Base-by-base conservation (phyloP, 2,797 vertebrate genomes). In the Labroides dimidiatus region DNA sequence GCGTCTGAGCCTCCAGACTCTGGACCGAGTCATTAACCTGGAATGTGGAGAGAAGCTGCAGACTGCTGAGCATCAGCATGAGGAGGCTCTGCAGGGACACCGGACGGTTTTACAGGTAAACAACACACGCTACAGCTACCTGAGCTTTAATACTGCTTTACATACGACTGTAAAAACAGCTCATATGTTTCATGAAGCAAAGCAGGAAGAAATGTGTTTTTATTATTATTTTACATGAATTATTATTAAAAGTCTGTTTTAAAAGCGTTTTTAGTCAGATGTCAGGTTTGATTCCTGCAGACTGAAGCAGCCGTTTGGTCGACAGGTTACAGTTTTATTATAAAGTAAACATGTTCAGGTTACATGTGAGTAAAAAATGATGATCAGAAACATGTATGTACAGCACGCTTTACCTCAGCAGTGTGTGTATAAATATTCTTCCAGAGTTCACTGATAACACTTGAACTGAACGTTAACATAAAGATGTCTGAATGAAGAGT, bases 291-390 rank as follows among this genome's bases (percentile, higher is more conserved):
- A 33, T 33, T 33, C 4, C 4, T 33, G 30, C 30, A 33, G 30
- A 33, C 5, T 33, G 14, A 64, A 15, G 15, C 47, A 62, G 39
- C 15, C 13, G 42, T 59, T 64, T 73, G 63, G 36, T 80, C 55
- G 51, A 77, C 68, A 82, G 67, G 45, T 85, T 80, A 80, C 63
- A 42, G 15, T 84, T 93, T 91, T 92, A 93, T 91, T 92, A 78
- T 49, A 85, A 77, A 81, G 63, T 74, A 82, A 79, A 88, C 69
- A 6, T 27, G 24, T 6, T 33, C 84, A 87, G 62, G 49, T 51
- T 30, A 87, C 80, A 86, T 59, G 54, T 36, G 72, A 69, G 72
- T 85, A 69, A 37, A 68, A 72, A 70, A 64, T 39, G 58, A 20
- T 39, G 39, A 19, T 10, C 39, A 49, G 48, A 76, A 24, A 82